These are phyloP conservation scores for Zaprionus kolodkinae DNA, from an alignment of 1,140 invertebrate genomes.

Conservation along the genomic window DNA sequence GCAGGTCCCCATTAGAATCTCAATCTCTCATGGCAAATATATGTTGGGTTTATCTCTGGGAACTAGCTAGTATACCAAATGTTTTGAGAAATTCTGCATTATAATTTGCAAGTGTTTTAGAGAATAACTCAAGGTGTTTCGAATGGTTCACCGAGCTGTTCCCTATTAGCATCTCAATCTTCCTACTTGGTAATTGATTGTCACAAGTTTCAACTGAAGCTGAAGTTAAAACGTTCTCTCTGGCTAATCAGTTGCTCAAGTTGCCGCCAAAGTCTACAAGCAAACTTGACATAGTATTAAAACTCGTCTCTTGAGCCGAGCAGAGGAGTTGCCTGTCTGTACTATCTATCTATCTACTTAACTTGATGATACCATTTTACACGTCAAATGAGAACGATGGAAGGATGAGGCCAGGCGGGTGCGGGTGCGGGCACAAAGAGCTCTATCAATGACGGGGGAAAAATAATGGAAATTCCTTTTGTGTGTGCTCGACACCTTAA, in stretches of 20 bases:
- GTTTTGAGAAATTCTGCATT: too few species aligned
- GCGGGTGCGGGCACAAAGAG: slow-evolving; percentile 5
- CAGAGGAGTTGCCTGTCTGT: slow-evolving; percentile 32
- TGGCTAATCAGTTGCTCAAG: slow-evolving; percentile 54
- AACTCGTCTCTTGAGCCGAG: slow-evolving; percentile 39
- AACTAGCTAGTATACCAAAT: not conserved
- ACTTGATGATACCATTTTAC: slow-evolving; percentile 64
- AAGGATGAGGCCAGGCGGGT: too few species aligned
- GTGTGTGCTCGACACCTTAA: slow-evolving; percentile 51
- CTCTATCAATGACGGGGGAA: slow-evolving; percentile 55
- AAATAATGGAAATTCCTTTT: slow-evolving; percentile 73
- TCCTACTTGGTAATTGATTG: not conserved
- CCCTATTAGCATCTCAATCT: not conserved
- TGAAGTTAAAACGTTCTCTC: slow-evolving; percentile 22
- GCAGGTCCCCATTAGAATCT: too few species aligned
- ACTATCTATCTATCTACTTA: slow-evolving; percentile 62
- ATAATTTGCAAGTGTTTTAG: too few species aligned
- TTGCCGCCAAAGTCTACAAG: slow-evolving; percentile 35
- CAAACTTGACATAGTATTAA: slow-evolving; percentile 63
- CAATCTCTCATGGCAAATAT: slow-evolving; percentile 2
- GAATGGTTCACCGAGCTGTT: not conserved
- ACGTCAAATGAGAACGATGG: slow-evolving; percentile 38
- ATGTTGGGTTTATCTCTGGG: not conserved
- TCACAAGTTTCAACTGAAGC: not conserved
- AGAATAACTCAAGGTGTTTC: too few species aligned